These are phyloP conservation scores for Hermodice carunculata DNA, from an alignment of 2,888 invertebrate genomes.

Conservation along the genomic window DNA sequence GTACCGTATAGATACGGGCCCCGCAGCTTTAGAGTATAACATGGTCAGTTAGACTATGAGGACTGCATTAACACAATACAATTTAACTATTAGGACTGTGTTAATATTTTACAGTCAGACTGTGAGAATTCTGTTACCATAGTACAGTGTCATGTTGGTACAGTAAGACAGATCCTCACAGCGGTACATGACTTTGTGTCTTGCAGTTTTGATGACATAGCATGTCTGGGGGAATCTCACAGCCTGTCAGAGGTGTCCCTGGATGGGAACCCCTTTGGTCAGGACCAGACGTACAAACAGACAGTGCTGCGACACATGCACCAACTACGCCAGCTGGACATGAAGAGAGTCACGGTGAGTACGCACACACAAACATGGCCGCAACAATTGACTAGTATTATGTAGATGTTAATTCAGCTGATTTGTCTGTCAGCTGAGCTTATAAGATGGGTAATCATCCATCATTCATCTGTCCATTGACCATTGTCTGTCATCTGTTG, in stretches of 20 bases:
- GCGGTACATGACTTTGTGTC: neutral
- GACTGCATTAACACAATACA: too few relatives aligned
- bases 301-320: constrained; percentile 64
- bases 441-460: too few relatives aligned
- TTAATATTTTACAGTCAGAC: neutral
- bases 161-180: too few relatives aligned
- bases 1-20: too few relatives aligned
- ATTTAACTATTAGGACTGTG: too few relatives aligned
- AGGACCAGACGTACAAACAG: constrained; percentile 83
- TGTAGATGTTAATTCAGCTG: too few relatives aligned
- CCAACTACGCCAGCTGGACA: constrained; percentile 67
- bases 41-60: neutral
- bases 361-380: neutral
- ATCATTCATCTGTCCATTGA: neutral
- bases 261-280: constrained; percentile 72
- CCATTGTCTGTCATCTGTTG: too few relatives aligned
- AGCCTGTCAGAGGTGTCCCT: constrained; percentile 87
- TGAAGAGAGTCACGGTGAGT: constrained; percentile 67
- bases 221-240: constrained; percentile 82
- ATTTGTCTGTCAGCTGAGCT: too few relatives aligned
- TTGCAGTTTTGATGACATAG: constrained; percentile 86
- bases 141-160: neutral
- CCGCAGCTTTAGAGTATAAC: neutral
- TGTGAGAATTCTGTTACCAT: neutral
- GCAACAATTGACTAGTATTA: too few relatives aligned